A percentile compares a stretch with the other conserved stretches of the same genome.
phyloP scores from a whole-genome alignment of 1,140 invertebrate species.

The Ostrea denselamellosa region DNA sequence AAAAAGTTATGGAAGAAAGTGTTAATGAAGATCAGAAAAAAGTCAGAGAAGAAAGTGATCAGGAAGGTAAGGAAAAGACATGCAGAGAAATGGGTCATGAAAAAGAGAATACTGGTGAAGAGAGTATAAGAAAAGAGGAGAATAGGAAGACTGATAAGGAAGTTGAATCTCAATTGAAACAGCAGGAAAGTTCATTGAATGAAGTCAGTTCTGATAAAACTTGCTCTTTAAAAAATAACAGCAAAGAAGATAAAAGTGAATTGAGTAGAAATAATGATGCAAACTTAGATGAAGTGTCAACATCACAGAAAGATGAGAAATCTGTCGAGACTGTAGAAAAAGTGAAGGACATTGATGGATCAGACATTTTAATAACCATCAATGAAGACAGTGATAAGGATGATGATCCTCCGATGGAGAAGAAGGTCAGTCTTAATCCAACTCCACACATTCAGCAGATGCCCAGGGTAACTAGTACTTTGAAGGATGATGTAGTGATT shows the following conservation, averaged over 20 bases:
- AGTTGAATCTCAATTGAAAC: slow-evolving; percentile 69
- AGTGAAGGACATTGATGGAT: slow-evolving; percentile 61
- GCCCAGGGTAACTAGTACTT: slow-evolving; percentile 60
- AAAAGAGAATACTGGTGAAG: slow-evolving; percentile 1
- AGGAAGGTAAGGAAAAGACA: background rate
- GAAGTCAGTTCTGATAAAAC: slow-evolving; percentile 60
- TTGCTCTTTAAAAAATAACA: background rate
- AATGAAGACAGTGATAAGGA: slow-evolving; percentile 61
- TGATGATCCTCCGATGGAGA: slow-evolving; percentile 48
- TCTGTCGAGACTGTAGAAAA: slow-evolving; percentile 53
- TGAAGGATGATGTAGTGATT: slow-evolving; percentile 40
- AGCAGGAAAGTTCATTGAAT: slow-evolving; percentile 68
- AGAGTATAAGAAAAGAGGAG: slow-evolving; percentile 51
- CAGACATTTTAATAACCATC: slow-evolving; percentile 63
- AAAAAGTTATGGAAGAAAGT: background rate
- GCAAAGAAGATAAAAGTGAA: background rate
- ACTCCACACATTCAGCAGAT: slow-evolving; percentile 68
- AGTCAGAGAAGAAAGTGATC: too few species aligned
- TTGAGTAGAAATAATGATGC: background rate
- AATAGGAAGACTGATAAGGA: slow-evolving; percentile 70
- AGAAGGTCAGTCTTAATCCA: slow-evolving; percentile 72
- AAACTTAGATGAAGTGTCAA: background rate
- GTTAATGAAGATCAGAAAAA: too few species aligned
- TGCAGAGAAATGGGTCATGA: slow-evolving; percentile 17
- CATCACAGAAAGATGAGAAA: slow-evolving; percentile 23